Conservation (phyloP, 2,113 vertebrate genomes). For the Apodemus sylvaticus region DNA sequence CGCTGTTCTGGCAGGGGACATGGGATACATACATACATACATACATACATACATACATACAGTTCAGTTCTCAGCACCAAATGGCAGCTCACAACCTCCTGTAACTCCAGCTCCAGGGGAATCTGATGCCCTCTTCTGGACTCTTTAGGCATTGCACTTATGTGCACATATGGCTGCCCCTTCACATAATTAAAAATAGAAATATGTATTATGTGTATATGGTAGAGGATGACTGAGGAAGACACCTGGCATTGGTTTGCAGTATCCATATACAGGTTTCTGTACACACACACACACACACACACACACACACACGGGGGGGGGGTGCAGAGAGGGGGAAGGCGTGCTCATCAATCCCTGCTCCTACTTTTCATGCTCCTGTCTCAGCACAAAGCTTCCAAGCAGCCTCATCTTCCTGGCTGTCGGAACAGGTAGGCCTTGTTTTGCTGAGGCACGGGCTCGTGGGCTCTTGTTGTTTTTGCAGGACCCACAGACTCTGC, state of each 20-base stretch:
- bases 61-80: neutral
- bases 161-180: neutral
- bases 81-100: too few relatives aligned
- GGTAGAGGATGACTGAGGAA: neutral
- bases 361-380: neutral
- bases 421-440: neutral
- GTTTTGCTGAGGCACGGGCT: neutral
- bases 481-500: neutral
- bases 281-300: neutral
- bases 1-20: neutral
- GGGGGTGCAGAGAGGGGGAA: neutral
- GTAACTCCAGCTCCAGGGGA: neutral
- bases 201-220: neutral
- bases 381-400: neutral
- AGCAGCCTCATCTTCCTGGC: neutral
- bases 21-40: too few relatives aligned
- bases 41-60: too few relatives aligned
- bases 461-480: rapidly evolving
- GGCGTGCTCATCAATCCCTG: neutral
- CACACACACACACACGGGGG: too few relatives aligned
- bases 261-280: neutral
- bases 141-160: too few relatives aligned
- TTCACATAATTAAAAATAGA: neutral
- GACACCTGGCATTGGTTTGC: neutral
- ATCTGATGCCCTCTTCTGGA: neutral